phyloP scores from a whole-genome alignment of 2,888 invertebrate genomes.

The Rhagonycha fulva region DNA sequence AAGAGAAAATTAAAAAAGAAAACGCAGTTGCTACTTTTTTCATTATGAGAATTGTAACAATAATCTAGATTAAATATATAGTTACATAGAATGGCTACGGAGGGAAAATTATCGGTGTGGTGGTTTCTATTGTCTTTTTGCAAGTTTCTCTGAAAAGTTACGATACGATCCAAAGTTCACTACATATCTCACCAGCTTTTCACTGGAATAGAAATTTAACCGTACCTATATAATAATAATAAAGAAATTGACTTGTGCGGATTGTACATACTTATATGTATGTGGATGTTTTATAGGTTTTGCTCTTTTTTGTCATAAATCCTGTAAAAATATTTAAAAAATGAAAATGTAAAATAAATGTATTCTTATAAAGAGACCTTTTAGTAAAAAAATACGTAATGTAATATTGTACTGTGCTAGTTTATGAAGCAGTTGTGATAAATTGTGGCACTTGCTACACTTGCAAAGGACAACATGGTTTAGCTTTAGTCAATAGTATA shows the following conservation, averaged over 20 bases:
- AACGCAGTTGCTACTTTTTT: not conserved
- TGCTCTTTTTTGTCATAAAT: not conserved
- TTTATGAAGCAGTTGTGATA: not conserved
- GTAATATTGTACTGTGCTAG: not conserved
- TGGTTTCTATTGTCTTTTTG: not conserved
- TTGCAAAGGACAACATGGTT: not conserved
- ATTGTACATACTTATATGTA: not conserved
- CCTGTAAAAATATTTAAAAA: not conserved
- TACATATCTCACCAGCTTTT: not conserved
- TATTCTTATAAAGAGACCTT: not conserved
- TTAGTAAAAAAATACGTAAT: not conserved
- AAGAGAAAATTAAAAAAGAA: no score
- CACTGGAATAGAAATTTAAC: not conserved
- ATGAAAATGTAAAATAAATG: not conserved
- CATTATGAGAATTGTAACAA: not conserved
- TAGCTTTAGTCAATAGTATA: not conserved
- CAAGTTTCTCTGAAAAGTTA: not conserved
- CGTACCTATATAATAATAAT: not conserved
- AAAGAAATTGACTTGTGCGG: not conserved
- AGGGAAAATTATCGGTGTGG: not conserved
- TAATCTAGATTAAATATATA: not conserved
- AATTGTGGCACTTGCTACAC: not conserved
- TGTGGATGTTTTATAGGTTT: not conserved
- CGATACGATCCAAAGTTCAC: not conserved
- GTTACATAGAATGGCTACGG: not conserved